Conservation (phyloP, 2,113 vertebrate species). For the Pavo muticus region DNA sequence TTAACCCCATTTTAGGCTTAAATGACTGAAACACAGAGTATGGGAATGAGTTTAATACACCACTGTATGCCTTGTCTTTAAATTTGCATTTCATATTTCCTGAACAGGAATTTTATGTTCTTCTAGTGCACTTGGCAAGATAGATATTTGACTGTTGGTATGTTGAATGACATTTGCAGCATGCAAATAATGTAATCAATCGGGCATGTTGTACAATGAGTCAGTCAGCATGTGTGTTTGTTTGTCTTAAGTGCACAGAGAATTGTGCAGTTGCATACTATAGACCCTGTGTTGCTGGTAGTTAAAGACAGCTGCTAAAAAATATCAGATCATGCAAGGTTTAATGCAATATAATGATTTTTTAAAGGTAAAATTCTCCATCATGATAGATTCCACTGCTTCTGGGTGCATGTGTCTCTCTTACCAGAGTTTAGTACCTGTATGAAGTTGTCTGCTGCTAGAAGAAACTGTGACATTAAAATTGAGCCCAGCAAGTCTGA, state of each 20-base stretch:
- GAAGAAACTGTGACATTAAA: neutral
- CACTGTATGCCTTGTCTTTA: neutral
- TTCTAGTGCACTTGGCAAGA: neutral
- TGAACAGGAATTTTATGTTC: neutral
- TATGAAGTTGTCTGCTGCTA: neutral
- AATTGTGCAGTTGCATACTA: neutral
- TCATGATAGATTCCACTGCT: neutral
- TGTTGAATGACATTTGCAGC: neutral
- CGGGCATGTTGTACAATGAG: neutral
- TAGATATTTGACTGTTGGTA: neutral
- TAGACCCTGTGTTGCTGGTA: neutral
- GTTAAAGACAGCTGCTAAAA: neutral
- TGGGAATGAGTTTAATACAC: neutral
- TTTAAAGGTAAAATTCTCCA: neutral
- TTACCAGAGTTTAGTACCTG: neutral
- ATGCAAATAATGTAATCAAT: neutral
- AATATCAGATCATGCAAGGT: neutral
- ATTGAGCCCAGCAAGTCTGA: rapidly evolving
- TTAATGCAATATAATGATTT: neutral
- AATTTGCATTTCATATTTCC: neutral
- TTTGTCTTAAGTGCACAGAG: neutral
- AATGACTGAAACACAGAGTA: neutral
- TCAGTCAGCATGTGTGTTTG: neutral
- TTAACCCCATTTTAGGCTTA: neutral
- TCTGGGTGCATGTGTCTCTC: neutral